Base-by-base conservation (phyloP, 1,140 invertebrate species). In the Phthorimaea operculella region DNA sequence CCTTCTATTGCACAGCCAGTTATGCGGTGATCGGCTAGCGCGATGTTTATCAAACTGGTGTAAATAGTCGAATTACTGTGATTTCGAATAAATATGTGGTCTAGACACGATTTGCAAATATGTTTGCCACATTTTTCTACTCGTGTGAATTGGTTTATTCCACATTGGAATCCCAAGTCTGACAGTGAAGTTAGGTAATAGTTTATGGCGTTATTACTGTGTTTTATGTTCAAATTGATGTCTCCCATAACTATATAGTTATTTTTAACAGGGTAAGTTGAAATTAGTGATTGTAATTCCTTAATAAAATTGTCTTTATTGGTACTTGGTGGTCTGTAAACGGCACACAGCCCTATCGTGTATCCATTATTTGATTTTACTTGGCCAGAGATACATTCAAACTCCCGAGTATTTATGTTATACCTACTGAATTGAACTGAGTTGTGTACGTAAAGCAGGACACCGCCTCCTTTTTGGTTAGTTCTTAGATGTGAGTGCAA, bases 1-100 rank as follows among this genome's bases (percentile, higher is more conserved):
- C n/a, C 21, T 28, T 28, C 21, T 39, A 39, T 28, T 28, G 21
- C 21, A 28, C 21, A 28, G 21, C 52, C 52, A 12, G 52, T 54
- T 44, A 54, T 54, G 42, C n/a, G 44, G 17, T 54, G 52, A 45
- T 54, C 52, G n/a, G 52, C 52, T 15, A 33, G 36, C 4, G 52
- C 52, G 8, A 18, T 45, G 17, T 54, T 44, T 11, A 54, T 44
- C 11, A 54, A 36, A 12, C 9, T 16, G 10, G 52, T 44, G n/a
- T 44, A 12, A 10, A 45, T 18, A 12, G 28, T n/a, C 12, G 14
- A 21, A 11, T 17, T 3, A 28, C 33, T 11, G 2, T 12, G 12
- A n/a, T n/a, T 21, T n/a, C 52, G 52, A 9, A 28, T 18, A 16
- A 54, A 54, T 4, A 54, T 54, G 44, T 54, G 52, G 18, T 54